Evolutionary conservation across 2,113 vertebrate genomes (phyloP), one percentile per base, ranked within the genome.

Genomic region (Cryptomyrus ogoouensis): DNA sequence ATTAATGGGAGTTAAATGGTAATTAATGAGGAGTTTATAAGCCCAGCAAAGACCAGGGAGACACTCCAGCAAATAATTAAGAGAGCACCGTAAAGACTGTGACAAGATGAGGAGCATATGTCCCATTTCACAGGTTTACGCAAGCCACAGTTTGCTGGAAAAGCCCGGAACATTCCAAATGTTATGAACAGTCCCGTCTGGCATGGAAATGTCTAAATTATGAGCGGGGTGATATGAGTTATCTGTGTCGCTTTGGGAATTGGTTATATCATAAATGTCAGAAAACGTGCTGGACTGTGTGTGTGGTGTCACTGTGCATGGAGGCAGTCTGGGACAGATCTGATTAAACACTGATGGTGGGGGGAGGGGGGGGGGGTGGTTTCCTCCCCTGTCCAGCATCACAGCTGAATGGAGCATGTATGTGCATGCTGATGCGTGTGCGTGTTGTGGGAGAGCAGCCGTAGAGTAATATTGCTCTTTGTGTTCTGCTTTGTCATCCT

Each of bases 401-500:
- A 70, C 62, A 70, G 62, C 62, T 31, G n/a, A 9, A n/a, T 70
- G 62, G 62, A 70, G 21, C 47, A 24, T 31, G 24, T 50, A 15
- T 88, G 35, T 56, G 21, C 19, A 17, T 56, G 85, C 1, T 4
- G 10, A 24, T 27, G 19, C 27, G 0, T 47, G 44, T 47, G 44
- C 13, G 86, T 39, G 17, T 13, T 58, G 19, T 58, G 4, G 10
- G 21, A 8, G 56, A 19, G 52, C 31, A 12, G n/a, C 5, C 1
- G 15, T 74, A 13, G 7, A 77, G 1, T 44, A 24, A 62, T 46
- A 66, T 17, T 2, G 13, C 46, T 66, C 47, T 70, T 5, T 46
- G 2, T 24, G n/a, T 66, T 87, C 53, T 74, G 84, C 89, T 58
- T 87, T 3, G 47, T 87, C 83, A 87, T 87, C 42, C 58, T 77